Conservation (phyloP, 2,888 invertebrate genomes). For the Raillietiella orientalis region DNA sequence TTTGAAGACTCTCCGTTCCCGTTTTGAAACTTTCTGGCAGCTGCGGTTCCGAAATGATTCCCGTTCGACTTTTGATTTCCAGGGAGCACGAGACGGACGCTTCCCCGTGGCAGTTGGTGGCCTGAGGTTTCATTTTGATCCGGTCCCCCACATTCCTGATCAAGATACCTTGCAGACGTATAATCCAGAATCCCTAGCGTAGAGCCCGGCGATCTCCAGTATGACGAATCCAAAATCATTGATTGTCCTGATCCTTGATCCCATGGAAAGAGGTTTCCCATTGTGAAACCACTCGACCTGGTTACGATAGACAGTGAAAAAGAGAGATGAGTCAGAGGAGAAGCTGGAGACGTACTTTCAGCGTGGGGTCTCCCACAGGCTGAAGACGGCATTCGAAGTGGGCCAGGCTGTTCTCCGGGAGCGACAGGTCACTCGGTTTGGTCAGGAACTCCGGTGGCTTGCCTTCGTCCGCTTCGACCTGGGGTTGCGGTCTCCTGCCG, state of each 20-base stretch:
- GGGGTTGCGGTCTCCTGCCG: slow-evolving; percentile 13
- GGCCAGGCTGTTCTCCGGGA: slow-evolving; percentile 57
- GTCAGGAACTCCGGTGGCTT: slow-evolving; percentile 70
- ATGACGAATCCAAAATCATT: slow-evolving; percentile 94
- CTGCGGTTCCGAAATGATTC: slow-evolving; percentile 61
- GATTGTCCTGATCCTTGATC: slow-evolving; percentile 74
- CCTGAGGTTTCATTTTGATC: slow-evolving; percentile 12
- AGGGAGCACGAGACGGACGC: slow-evolving; percentile 57
- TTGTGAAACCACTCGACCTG: slow-evolving; percentile 87
- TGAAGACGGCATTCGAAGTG: slow-evolving; percentile 69
- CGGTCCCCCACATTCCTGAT: slow-evolving; percentile 2
- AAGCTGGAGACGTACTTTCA: slow-evolving; percentile 18
- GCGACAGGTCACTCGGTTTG: slow-evolving; percentile 44
- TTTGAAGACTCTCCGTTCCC: slow-evolving; percentile 65
- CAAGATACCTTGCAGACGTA: slow-evolving; percentile 38
- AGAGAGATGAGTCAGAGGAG: too few relatives aligned
- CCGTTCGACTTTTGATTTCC: slow-evolving; percentile 55
- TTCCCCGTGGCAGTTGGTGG: slow-evolving; percentile 65
- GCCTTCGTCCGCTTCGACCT: slow-evolving; percentile 23
- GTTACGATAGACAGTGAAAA: slow-evolving; percentile 8
- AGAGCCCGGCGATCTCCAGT: slow-evolving; percentile 73
- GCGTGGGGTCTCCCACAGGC: slow-evolving; percentile 54
- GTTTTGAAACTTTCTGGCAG: slow-evolving; percentile 52
- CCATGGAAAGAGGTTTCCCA: slow-evolving; percentile 61
- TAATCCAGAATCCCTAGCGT: slow-evolving; percentile 65